Evolutionary conservation across 1,140 invertebrate genomes (phyloP).

Genomic region (Hyles euphorbiae): DNA sequence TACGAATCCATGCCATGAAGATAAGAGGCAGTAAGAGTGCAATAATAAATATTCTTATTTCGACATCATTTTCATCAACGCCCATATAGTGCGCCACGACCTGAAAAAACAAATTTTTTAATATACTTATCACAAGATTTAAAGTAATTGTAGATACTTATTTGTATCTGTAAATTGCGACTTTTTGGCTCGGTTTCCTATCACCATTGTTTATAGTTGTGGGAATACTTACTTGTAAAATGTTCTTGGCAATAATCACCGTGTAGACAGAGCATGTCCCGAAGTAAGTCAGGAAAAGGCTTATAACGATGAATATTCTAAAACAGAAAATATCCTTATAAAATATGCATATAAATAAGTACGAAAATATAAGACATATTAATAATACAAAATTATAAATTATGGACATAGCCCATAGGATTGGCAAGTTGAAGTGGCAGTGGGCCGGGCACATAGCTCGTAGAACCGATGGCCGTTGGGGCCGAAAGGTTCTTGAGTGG

Average conservation of each 20-base stretch:
- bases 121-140: not conserved
- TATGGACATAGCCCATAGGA: not conserved
- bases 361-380: too few relatives aligned
- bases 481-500: too few relatives aligned
- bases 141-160: not conserved
- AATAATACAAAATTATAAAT: not conserved
- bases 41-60: slow-evolving; percentile 77
- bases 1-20: slow-evolving; percentile 84
- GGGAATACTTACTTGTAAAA: slow-evolving; percentile 76
- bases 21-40: slow-evolving; percentile 81
- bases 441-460: too few relatives aligned
- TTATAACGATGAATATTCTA: slow-evolving; percentile 77
- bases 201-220: too few relatives aligned
- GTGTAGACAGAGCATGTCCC: slow-evolving; percentile 89
- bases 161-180: not conserved
- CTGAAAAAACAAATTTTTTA: slow-evolving; percentile 34
- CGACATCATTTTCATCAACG: slow-evolving; percentile 52
- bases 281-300: slow-evolving; percentile 88
- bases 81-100: slow-evolving; percentile 76
- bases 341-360: too few relatives aligned
- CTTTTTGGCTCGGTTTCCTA: too few relatives aligned
- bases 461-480: too few relatives aligned
- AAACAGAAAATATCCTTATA: slow-evolving; percentile 30
- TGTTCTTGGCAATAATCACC: slow-evolving; percentile 86
- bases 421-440: not conserved